These are phyloP conservation scores for human (Homo sapiens) DNA, from an alignment of 2,113 vertebrate species.

Conservation along the genomic window DNA sequence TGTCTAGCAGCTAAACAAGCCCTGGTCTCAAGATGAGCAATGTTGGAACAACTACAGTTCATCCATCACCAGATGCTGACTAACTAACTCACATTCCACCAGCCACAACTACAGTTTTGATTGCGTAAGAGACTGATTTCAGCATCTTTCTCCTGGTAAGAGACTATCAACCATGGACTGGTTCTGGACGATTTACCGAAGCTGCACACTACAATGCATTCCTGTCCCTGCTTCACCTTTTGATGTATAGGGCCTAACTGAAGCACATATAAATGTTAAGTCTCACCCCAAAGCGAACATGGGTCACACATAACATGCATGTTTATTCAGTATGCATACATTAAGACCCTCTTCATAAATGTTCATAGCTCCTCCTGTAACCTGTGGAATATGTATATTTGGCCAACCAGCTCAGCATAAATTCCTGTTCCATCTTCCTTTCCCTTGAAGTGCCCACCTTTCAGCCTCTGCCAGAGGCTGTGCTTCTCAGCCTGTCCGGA, in stretches of 20 bases:
- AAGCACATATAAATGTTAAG: background rate
- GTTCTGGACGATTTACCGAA: background rate
- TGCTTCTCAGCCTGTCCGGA: background rate
- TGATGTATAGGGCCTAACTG: background rate
- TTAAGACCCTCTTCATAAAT: background rate
- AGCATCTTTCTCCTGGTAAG: background rate
- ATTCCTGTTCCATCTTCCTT: background rate
- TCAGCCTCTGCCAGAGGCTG: background rate
- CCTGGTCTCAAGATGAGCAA: background rate
- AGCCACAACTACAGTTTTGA: background rate
- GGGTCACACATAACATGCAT: background rate
- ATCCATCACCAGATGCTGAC: background rate
- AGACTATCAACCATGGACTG: background rate
- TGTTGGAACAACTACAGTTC: too few relatives aligned
- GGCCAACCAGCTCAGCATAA: background rate
- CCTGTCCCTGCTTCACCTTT: background rate
- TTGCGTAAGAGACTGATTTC: background rate
- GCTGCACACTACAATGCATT: background rate
- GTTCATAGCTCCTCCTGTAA: background rate
- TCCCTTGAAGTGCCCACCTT: background rate
- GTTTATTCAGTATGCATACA: too few relatives aligned
- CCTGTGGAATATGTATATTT: background rate
- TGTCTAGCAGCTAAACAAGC: background rate
- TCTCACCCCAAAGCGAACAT: background rate
- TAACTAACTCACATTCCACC: background rate